Base-by-base conservation (phyloP, 2,113 vertebrate genomes). In the Cromileptes altivelis region DNA sequence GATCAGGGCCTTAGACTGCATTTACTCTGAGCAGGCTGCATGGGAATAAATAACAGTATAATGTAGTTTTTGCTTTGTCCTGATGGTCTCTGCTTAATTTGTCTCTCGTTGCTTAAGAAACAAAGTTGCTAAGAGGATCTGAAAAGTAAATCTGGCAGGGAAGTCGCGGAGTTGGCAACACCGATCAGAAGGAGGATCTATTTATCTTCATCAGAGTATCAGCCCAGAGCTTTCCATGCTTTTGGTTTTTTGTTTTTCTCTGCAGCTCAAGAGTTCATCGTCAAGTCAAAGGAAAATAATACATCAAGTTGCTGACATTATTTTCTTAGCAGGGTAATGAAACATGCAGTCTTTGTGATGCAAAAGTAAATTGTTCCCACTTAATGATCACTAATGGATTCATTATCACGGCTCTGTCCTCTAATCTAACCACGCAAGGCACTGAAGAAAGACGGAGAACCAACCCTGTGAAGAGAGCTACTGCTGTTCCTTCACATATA, bases 311-410 rank as follows among this genome's bases (percentile, higher is more conserved):
- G 9, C 33, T 3, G 30, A 25, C 49, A 25, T 52, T 68, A 17
- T 53, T 74, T 64, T 64, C 56, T 67, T 5, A 74, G 62, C 57
- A 45, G 77, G 23, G 61, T 70, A 84, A 86, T 86, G 60, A 79
- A 40, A 79, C 70, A 45, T 56, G 33, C 37, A 25, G 56, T 73
- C 73, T 49, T 64, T 13, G 14, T 30, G 63, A 70, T 40, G 70
- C 75, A 70, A 50, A 79, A 75, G 70, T 71, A 75, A 45, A 83
- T 85, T 61, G 72, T 83, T 87, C 47, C 63, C 60, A 25, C 80
- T 65, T 75, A 75, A 72, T 78, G 81, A 78, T 68, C 72, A 6
- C 67, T 73, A 85, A 72, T 68, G 63, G 57, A 58, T 71, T 49
- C 81, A 83, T 89, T 80, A 74, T 69, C 64, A 10, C n/a, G 0